phyloP scores from a whole-genome alignment of 2,113 vertebrate species.

The Lophochroa leadbeateri region DNA sequence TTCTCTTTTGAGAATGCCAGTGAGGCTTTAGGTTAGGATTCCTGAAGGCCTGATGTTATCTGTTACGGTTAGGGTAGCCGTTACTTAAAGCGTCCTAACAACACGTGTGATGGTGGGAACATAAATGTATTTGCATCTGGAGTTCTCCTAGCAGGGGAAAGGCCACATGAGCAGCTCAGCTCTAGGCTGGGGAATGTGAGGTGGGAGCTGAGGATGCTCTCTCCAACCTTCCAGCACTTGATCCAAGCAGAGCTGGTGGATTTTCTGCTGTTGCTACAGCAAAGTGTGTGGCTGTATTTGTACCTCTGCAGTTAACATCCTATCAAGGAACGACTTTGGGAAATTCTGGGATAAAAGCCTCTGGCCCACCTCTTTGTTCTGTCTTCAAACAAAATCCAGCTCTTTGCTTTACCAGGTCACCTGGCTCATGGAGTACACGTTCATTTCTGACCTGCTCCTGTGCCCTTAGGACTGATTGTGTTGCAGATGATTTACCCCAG shows the following conservation, averaged over 20 bases:
- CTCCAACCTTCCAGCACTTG: fast-evolving
- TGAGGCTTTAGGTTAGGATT: neutral
- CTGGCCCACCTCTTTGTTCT: neutral
- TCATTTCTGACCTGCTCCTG: neutral
- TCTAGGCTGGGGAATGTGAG: neutral
- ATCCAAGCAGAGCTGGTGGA: no score
- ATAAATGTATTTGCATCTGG: fast-evolving
- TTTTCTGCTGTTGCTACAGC: fast-evolving
- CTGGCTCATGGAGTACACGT: fast-evolving
- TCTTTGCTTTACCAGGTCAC: neutral
- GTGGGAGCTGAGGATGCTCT: neutral
- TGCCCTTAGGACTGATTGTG: neutral
- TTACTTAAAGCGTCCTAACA: neutral
- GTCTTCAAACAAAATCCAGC: neutral
- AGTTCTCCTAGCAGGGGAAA: neutral
- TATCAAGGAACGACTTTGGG: neutral
- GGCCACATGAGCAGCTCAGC: neutral
- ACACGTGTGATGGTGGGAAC: neutral
- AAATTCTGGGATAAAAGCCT: neutral
- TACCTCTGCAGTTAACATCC: no score
- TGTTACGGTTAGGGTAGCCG: neutral
- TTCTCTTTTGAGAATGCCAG: neutral
- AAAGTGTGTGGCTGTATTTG: fast-evolving
- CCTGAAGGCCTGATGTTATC: neutral
- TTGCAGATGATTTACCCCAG: neutral